Evolutionary conservation across 2,113 vertebrate species (phyloP), one percentile per base, ranked within the genome.

Genomic region (Helogale parvula): DNA sequence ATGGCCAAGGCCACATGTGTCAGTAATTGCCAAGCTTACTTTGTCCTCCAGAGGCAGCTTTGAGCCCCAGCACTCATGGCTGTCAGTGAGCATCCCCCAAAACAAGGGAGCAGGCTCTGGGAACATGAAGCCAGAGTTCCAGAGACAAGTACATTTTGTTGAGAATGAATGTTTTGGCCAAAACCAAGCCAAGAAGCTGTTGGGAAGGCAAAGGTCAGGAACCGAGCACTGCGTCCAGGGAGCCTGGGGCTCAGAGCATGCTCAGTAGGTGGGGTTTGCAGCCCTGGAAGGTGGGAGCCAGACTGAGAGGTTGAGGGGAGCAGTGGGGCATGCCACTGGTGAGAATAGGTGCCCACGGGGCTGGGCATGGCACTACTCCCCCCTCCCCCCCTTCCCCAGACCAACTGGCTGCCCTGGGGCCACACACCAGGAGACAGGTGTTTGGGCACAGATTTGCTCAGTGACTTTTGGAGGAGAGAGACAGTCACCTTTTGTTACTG

Each of bases 81-180:
- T 29, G 7, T 33, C 19, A 10, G 52, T 1, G 35, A 66, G 45
- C 65, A 35, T 57, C 12, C 2, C 33, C 17, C 71, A 23, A 33
- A 45, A 35, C 2, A 7, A 19, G 23, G 23, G 29, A 14, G 1
- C 0, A 0, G 0, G 10, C 38, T 65, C n/a, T 12, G 65, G 29
- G 33, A 19, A 11, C 0, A 6, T 15, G 19, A 23, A 68, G 16
- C 41, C 47, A 0, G 27, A n/a, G 47, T 65, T 60, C 47, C 41
- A 76, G 65, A 69, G 63, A 45, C 15, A 29, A 45, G 57, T 21
- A 4, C 13, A 1, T 71, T 52, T 52, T 52, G 31, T 76, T 12
- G 25, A 76, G 65, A 92, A 80, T 0, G 19, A 65, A 65, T 13
- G 1, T 57, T 81, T 7, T 7, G 10, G 54, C 7, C 17, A 10